phyloP scores from a whole-genome alignment of 2,113 vertebrate species.

The Eleginops maclovinus region DNA sequence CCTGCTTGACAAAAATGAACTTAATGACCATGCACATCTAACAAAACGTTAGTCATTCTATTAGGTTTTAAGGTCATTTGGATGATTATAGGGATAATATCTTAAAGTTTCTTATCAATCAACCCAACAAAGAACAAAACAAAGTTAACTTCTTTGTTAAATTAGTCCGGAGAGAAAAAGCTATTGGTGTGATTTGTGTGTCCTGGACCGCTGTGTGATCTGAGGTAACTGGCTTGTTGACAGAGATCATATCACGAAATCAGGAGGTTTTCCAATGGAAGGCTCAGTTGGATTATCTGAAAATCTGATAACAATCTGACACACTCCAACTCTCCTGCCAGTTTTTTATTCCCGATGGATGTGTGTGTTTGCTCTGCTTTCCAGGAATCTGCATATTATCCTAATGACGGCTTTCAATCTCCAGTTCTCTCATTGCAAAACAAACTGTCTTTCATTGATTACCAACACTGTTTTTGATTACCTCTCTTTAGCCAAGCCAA shows the following conservation, averaged over 20 bases:
- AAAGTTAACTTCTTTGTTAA: constrained; percentile 1
- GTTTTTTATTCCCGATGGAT: neutral
- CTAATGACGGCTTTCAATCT: constrained; percentile 2
- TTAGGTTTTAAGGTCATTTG: too few relatives aligned
- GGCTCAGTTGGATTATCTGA: neutral
- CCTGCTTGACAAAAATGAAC: too few relatives aligned
- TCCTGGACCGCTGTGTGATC: constrained; percentile 1
- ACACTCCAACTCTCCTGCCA: constrained; percentile 1
- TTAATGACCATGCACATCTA: too few relatives aligned
- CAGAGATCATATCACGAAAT: constrained; percentile 20
- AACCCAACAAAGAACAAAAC: neutral
- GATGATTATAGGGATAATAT: too few relatives aligned
- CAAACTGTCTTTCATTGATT: constrained; percentile 39
- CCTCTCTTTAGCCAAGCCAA: constrained; percentile 23
- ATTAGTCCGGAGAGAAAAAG: neutral
- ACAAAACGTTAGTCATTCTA: too few relatives aligned
- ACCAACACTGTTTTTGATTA: constrained; percentile 40
- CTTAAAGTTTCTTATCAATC: neutral
- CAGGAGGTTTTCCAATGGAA: constrained; percentile 19
- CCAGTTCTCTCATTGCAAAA: neutral
- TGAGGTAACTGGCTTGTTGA: neutral
- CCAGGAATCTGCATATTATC: neutral
- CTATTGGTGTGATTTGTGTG: constrained; percentile 23
- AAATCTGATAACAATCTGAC: constrained; percentile 16
- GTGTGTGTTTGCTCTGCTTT: constrained; percentile 5